Base-by-base conservation (phyloP, 2,797 vertebrate genomes). In the Onychomys leucogaster region DNA sequence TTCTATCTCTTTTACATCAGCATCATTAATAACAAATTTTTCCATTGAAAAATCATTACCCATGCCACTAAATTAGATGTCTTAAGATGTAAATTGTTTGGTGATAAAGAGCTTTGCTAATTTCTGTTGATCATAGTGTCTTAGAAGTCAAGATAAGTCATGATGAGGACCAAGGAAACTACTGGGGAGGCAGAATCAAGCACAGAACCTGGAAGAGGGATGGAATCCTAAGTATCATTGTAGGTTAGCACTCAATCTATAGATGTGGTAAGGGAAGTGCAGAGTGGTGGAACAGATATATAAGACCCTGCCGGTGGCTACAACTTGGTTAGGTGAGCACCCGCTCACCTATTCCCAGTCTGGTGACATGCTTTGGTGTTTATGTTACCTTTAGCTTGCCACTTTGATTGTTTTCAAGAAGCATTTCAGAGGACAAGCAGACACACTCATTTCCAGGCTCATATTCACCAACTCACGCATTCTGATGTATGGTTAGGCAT, bases 401-500 rank as follows among this genome's bases (percentile, higher is more conserved):
- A 69, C 16, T 14, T 57, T 88, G 67, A 27, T 13, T 77, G 49
- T 29, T 95, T 82, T 86, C 75, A 91, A 78, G 55, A 52, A 63
- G 57, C 57, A 84, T 29, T 75, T 97, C 37, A 88, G 90, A 23
- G n/a, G 88, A 29, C 49, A 91, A 55, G 41, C 61, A 80, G 43
- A 52, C 25, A 29, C 23, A n/a, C 19, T 21, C 21, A 80, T 6
- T 7, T 52, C 37, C 2, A 75, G 41, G 41, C 11, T 57, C 65
- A 57, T n/a, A 71, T 0, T 0, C 27, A 41, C 27, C 59, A 9
- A 65, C 59, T 77, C 2, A 41, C 3, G 13, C 12, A 63, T 55
- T 61, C 29, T 73, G 32, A 46, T 23, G 41, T 63, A 57, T 41
- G 10, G 43, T 55, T 55, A 84, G 75, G 32, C 32, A 49, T 80